Conservation (phyloP, 2,113 vertebrate genomes). For the Forbesichthys agassizii region DNA sequence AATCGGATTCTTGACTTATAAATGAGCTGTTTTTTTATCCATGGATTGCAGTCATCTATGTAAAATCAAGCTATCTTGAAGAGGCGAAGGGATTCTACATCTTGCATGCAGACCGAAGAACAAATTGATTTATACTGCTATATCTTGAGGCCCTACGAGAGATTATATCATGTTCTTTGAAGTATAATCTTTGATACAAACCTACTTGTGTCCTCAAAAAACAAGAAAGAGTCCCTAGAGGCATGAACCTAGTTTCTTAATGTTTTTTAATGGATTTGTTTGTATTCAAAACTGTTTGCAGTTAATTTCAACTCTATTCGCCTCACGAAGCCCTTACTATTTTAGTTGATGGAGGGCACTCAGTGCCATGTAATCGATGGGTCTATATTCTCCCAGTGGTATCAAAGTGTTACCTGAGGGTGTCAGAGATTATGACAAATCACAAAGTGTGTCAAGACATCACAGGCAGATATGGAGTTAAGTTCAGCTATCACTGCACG, state of each 20-base stretch:
- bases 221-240: neutral
- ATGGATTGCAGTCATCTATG: neutral
- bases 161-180: neutral
- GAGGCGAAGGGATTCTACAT: neutral
- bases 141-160: neutral
- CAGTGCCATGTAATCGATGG: constrained; percentile 51
- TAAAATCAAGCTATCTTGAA: neutral
- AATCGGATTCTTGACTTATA: neutral
- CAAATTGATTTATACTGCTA: neutral
- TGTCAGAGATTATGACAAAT: constrained; percentile 69
- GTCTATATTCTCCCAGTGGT: constrained; percentile 46
- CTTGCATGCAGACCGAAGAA: neutral
- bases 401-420: constrained; percentile 72
- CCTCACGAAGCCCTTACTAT: constrained; percentile 25
- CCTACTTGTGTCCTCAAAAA: neutral
- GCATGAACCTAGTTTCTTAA: neutral
- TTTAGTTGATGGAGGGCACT: constrained; percentile 49
- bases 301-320: constrained; percentile 36
- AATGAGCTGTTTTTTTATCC: neutral
- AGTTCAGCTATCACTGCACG: constrained; percentile 42
- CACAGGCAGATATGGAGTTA: constrained; percentile 60
- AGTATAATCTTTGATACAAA: neutral
- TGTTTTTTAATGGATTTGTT: neutral
- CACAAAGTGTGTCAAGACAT: constrained; percentile 70
- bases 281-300: constrained; percentile 21